Percentiles rank a stretch among this genome's conserved stretches.
phyloP scores from a whole-genome alignment of 2,888 invertebrate species.

The Habrosyne pyritoides region DNA sequence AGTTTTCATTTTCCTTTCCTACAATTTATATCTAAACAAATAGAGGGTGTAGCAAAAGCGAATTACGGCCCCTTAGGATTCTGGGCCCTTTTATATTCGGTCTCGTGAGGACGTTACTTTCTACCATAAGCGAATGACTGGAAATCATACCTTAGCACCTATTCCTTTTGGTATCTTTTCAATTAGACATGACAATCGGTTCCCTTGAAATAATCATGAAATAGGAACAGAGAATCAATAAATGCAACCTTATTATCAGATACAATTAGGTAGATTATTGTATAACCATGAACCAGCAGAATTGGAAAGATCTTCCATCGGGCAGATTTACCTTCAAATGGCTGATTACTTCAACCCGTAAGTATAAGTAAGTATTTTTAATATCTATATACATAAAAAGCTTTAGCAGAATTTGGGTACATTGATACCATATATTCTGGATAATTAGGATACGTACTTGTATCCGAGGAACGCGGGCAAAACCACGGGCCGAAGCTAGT shows the following conservation, averaged over 20 bases:
- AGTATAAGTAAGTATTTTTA: constrained; percentile 10
- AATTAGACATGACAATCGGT: not conserved
- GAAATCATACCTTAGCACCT: not conserved
- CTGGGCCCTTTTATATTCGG: not conserved
- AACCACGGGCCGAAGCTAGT: too few relatives aligned
- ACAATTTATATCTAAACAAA: not conserved
- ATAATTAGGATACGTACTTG: too few relatives aligned
- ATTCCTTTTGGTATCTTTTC: not conserved
- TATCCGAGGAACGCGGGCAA: too few relatives aligned
- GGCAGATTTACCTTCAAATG: not conserved
- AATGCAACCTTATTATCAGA: not conserved
- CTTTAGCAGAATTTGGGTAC: too few relatives aligned
- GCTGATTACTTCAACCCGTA: not conserved
- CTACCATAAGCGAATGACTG: not conserved
- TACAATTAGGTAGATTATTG: not conserved
- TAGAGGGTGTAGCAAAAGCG: not conserved
- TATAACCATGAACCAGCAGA: not conserved
- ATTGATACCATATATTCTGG: too few relatives aligned
- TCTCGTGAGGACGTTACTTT: not conserved
- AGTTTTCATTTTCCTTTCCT: not conserved
- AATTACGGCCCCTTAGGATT: not conserved
- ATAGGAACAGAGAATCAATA: not conserved
- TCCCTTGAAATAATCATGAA: too few relatives aligned
- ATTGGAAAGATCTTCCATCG: not conserved
- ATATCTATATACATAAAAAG: too few relatives aligned